A percentile compares a stretch with the other conserved stretches of the same genome.
These are phyloP conservation scores for Geotrupes spiniger DNA, from an alignment of 2,888 invertebrate genomes.

Conservation along the genomic window DNA sequence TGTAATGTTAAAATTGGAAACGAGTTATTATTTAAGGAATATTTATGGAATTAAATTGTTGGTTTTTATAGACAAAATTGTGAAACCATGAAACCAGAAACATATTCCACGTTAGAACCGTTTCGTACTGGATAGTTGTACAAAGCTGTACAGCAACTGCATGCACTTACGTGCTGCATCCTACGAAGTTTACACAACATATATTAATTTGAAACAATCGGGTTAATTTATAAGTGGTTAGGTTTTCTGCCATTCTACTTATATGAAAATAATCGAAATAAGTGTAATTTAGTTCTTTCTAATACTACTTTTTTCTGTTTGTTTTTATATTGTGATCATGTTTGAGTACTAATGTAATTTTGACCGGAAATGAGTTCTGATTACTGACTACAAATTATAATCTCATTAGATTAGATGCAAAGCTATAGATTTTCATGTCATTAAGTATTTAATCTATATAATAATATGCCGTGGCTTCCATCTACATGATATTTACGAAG, in stretches of 20 bases:
- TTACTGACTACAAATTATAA: no score
- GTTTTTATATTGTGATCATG: neutral
- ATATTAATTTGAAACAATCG: no score
- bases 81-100: conserved; percentile 54
- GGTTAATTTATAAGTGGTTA: neutral
- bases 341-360: neutral
- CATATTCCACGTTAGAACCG: conserved; percentile 79
- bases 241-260: neutral
- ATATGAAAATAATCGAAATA: neutral
- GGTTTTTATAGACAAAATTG: conserved; percentile 46
- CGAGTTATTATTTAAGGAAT: neutral
- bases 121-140: conserved; percentile 91
- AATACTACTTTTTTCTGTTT: neutral
- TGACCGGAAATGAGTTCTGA: neutral
- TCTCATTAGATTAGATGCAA: no score
- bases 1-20: conserved; percentile 2
- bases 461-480: no score
- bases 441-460: no score
- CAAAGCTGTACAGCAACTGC: conserved; percentile 86
- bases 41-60: no score
- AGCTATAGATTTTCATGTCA: no score
- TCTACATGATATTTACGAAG: no score
- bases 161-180: conserved; percentile 73
- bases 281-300: neutral
- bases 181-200: conserved; percentile 15